phyloP scores from a whole-genome alignment of 64 coral and sea anemone species.

The Acropora tenuis region DNA sequence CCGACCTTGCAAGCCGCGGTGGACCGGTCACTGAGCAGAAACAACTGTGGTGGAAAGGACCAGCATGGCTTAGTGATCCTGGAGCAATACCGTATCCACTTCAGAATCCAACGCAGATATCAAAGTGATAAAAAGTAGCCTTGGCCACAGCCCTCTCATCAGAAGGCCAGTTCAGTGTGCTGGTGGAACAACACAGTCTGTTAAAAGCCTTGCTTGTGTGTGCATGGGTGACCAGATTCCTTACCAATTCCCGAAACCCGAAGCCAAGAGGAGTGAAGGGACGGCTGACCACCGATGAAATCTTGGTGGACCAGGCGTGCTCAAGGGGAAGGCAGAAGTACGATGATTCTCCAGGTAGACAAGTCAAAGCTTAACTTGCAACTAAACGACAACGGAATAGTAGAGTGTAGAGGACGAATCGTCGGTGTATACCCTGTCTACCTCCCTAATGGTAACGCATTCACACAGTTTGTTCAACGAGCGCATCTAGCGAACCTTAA shows the following conservation, averaged over 20 bases:
- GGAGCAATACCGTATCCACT: background rate
- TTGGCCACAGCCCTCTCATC: background rate
- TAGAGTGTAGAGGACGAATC: slow-evolving; percentile 57
- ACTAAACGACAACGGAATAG: slow-evolving; percentile 11
- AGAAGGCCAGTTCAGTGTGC: slow-evolving; percentile 18
- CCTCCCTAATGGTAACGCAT: background rate
- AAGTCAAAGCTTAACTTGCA: slow-evolving; percentile 45
- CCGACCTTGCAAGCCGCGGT: slow-evolving; percentile 41
- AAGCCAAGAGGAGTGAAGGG: slow-evolving; percentile 12
- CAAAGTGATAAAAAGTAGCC: background rate
- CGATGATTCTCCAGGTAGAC: slow-evolving; percentile 29
- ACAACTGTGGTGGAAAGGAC: background rate
- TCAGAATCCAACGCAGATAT: slow-evolving; percentile 34
- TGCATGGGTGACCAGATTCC: slow-evolving; percentile 36
- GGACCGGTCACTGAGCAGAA: background rate
- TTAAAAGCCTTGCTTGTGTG: slow-evolving; percentile 4
- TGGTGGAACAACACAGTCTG: slow-evolving; percentile 11
- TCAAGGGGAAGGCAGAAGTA: background rate
- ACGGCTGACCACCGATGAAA: slow-evolving; percentile 40
- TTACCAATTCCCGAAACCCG: background rate
- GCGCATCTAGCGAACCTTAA: slow-evolving; percentile 35
- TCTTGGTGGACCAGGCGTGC: slow-evolving; percentile 49
- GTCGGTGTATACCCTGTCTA: slow-evolving; percentile 47
- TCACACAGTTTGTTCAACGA: slow-evolving; percentile 57
- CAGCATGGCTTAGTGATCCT: background rate